Percentiles rank a stretch among this genome's conserved stretches.
These are phyloP conservation scores for Coelinius sp. DNA, from an alignment of 2,888 invertebrate species.

Conservation along the genomic window DNA sequence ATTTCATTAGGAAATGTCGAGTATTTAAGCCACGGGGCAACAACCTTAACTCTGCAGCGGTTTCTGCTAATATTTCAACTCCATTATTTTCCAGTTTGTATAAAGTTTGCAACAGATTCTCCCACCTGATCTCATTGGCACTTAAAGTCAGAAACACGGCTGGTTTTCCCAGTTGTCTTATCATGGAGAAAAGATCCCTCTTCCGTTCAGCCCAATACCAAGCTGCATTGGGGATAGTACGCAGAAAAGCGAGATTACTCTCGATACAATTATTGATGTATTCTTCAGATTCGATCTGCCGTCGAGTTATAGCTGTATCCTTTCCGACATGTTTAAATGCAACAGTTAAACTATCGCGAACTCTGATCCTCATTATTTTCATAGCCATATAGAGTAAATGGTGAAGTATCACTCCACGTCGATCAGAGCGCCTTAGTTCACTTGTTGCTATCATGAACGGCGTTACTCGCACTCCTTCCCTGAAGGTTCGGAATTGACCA, in stretches of 20 bases:
- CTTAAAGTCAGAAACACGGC: slow-evolving; percentile 66
- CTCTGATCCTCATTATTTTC: slow-evolving; percentile 62
- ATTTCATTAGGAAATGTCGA: too few relatives aligned
- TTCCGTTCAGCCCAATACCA: slow-evolving; percentile 38
- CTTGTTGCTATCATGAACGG: slow-evolving; percentile 65
- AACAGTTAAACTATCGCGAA: slow-evolving; percentile 24
- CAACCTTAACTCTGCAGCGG: too few relatives aligned
- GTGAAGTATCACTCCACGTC: slow-evolving; percentile 61
- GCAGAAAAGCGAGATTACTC: slow-evolving; percentile 38
- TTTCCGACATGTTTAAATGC: slow-evolving; percentile 51
- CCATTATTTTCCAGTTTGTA: slow-evolving; percentile 44
- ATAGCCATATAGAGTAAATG: slow-evolving; percentile 64
- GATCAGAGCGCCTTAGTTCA: slow-evolving; percentile 64
- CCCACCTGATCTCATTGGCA: slow-evolving; percentile 67
- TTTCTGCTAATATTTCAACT: too few relatives aligned
- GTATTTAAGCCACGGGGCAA: too few relatives aligned
- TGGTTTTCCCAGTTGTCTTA: slow-evolving; percentile 64
- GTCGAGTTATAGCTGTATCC: slow-evolving; percentile 54
- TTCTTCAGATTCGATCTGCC: slow-evolving; percentile 55
- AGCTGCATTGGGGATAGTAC: slow-evolving; percentile 38
- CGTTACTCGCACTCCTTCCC: slow-evolving; percentile 57
- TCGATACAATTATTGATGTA: slow-evolving; percentile 55
- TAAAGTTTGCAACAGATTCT: slow-evolving; percentile 57
- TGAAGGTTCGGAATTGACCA: slow-evolving; percentile 60
- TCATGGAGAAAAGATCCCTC: slow-evolving; percentile 50